Percentiles rank a stretch among this genome's conserved stretches.
phyloP scores from a whole-genome alignment of 2,888 invertebrate genomes.

The Lasioglossum vierecki region DNA sequence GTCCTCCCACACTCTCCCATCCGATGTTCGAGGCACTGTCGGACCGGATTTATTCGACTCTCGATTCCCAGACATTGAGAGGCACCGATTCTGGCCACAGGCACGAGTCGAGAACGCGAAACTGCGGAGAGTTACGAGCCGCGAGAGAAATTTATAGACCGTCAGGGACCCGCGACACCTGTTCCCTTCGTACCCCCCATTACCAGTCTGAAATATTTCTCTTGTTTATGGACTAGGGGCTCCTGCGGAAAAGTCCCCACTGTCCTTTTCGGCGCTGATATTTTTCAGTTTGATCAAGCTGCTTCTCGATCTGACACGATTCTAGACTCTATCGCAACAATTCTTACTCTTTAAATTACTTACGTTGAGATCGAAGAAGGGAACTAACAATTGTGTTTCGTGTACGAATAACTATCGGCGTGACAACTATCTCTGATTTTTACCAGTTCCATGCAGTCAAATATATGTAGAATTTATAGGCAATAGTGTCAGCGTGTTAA shows the following conservation, averaged over 20 bases:
- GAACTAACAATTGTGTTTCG: background rate
- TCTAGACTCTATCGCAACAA: background rate
- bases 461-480: background rate
- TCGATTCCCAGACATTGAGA: constrained; percentile 17
- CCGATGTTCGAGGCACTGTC: background rate
- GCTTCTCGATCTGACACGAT: background rate
- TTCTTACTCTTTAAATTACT: background rate
- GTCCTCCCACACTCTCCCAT: background rate
- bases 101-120: constrained; percentile 58
- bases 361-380: background rate
- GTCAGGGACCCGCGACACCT: constrained; percentile 62
- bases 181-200: constrained; percentile 39
- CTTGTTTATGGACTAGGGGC: constrained; percentile 42
- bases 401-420: background rate
- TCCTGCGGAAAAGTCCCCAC: background rate
- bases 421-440: background rate
- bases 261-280: no score
- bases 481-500: background rate
- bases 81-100: constrained; percentile 43
- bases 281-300: background rate
- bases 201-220: constrained; percentile 38
- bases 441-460: background rate
- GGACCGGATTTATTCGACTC: constrained; percentile 39
- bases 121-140: constrained; percentile 62
- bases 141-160: constrained; percentile 64